Percentiles rank a stretch among this genome's conserved stretches.
Evolutionary conservation across 2,797 vertebrate genomes (phyloP).

Genomic region (Alectoris magna): DNA sequence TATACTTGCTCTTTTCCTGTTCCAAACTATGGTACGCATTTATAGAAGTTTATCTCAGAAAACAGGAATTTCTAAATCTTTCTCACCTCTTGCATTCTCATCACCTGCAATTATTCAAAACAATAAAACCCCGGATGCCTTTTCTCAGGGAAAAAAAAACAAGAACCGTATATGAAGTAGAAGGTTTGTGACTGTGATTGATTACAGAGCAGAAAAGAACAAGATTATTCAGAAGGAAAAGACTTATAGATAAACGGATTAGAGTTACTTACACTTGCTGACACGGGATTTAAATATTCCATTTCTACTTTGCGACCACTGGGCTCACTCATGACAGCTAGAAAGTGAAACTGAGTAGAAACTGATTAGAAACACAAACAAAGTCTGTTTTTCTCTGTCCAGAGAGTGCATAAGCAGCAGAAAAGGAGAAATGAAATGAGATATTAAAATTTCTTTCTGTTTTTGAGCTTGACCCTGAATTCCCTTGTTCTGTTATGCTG

Average conservation of each 20-base stretch:
- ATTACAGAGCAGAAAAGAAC: slow-evolving; percentile 26
- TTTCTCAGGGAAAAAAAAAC: neutral
- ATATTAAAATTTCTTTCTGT: neutral
- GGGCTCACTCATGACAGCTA: neutral
- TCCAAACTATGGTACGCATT: slow-evolving; percentile 28
- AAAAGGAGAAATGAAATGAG: neutral
- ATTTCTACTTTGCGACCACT: slow-evolving; percentile 17
- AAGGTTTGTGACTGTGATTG: slow-evolving; percentile 23
- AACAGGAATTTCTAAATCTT: slow-evolving; percentile 25
- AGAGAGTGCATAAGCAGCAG: neutral
- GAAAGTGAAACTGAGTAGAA: neutral
- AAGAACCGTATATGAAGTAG: neutral
- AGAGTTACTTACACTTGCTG: slow-evolving; percentile 37
- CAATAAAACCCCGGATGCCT: neutral
- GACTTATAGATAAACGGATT: slow-evolving; percentile 49
- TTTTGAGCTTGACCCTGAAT: slow-evolving; percentile 8
- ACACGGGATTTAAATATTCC: slow-evolving; percentile 38
- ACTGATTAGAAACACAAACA: neutral
- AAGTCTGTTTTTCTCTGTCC: neutral
- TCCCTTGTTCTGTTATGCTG: neutral
- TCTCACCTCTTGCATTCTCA: slow-evolving; percentile 14
- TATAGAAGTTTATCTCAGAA: slow-evolving; percentile 6
- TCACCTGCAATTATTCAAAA: slow-evolving; percentile 33
- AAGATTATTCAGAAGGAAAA: slow-evolving; percentile 44
- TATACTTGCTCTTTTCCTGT: slow-evolving; percentile 4